A percentile compares a stretch with the other conserved stretches of the same genome.
These are phyloP conservation scores for Microcebus jonahi DNA, from an alignment of 2,113 vertebrate species.

Conservation along the genomic window DNA sequence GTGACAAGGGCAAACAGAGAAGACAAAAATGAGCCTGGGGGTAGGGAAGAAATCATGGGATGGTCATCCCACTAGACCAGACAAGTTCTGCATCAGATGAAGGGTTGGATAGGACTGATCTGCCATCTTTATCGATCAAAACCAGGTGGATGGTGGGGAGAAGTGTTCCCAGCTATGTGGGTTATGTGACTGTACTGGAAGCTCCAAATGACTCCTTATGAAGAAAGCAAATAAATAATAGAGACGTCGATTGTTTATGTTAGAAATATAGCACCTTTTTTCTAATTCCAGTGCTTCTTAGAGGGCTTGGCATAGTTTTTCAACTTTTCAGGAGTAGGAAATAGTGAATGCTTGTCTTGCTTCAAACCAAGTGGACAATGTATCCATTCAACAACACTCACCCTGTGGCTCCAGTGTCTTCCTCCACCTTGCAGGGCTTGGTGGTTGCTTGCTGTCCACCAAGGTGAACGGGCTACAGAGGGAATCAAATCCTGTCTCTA, in stretches of 20 bases:
- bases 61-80: accelerated
- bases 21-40: background rate
- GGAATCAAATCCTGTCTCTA: background rate
- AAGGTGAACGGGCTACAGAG: background rate
- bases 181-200: background rate
- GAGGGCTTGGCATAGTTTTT: background rate
- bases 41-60: background rate
- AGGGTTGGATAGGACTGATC: background rate
- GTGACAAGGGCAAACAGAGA: background rate
- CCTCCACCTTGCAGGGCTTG: background rate
- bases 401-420: accelerated
- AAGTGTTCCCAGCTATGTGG: background rate
- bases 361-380: background rate
- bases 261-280: background rate
- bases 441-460: background rate
- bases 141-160: background rate
- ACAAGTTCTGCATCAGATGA: background rate
- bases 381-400: background rate
- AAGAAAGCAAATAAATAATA: background rate
- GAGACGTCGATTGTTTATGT: background rate
- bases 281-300: background rate
- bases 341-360: background rate
- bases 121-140: background rate
- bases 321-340: background rate
- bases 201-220: background rate